A percentile compares a stretch with the other conserved stretches of the same genome.
phyloP scores from a whole-genome alignment of 92 coral and sea anemone species.

The Parazoanthus darwini region DNA sequence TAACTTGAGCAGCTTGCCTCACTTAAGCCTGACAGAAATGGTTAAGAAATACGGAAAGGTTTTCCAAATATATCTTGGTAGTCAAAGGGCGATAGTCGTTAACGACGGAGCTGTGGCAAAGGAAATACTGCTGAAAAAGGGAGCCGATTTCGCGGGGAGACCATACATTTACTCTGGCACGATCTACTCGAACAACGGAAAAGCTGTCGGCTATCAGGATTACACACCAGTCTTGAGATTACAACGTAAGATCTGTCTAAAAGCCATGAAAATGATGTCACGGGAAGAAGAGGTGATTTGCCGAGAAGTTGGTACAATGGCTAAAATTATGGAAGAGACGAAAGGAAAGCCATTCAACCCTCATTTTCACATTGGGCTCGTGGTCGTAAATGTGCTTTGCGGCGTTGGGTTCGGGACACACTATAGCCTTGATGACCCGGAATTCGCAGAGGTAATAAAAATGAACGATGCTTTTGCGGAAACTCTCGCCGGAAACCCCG shows the following conservation, averaged over 20 bases:
- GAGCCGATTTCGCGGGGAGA: conserved; percentile 79
- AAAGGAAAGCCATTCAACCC: conserved; percentile 44
- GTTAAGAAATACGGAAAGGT: conserved; percentile 72
- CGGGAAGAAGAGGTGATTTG: conserved; percentile 58
- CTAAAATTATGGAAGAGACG: conserved; percentile 44
- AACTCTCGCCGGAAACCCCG: conserved; percentile 46
- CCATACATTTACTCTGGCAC: conserved; percentile 63
- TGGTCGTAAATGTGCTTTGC: conserved; percentile 50
- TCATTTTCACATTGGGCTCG: conserved; percentile 37
- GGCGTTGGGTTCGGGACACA: conserved; percentile 43
- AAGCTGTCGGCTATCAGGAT: conserved; percentile 67
- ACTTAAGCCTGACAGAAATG: conserved; percentile 60
- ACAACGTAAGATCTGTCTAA: conserved; percentile 67
- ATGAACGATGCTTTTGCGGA: conserved; percentile 39
- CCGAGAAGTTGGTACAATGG: conserved; percentile 64
- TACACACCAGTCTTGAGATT: conserved; percentile 63
- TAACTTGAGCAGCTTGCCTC: conserved; percentile 57
- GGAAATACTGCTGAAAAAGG: conserved; percentile 67
- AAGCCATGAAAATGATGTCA: conserved; percentile 70
- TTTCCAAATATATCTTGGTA: conserved; percentile 68
- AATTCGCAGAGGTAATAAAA: conserved; percentile 44
- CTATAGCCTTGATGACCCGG: conserved; percentile 50
- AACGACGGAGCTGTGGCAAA: conserved; percentile 73
- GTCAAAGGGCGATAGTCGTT: conserved; percentile 59
- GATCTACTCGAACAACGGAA: conserved; percentile 65